Base-by-base conservation (phyloP, 2,797 vertebrate species). In the Macropus fuliginosus region DNA sequence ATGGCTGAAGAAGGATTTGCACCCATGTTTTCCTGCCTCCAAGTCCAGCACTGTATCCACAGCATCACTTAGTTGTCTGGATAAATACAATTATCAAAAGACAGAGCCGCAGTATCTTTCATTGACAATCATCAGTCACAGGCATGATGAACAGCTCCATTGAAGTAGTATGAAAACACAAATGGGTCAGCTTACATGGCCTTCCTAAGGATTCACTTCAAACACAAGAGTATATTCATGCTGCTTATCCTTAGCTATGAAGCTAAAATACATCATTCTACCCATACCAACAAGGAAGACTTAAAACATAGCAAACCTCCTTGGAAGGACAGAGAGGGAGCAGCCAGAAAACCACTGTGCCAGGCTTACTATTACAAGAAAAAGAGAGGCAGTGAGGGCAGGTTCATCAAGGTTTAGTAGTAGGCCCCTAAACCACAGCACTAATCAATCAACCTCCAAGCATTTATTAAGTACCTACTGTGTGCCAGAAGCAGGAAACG, bases 161-260 rank as follows among this genome's bases (percentile, higher is more conserved):
- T 18, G 56, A 93, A 96, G 56, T 9, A 91, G 50, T 92, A 24
- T 89, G 29, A 92, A 94, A 91, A 92, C 62, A 93, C 6, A 54
- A 59, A 81, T 4, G 8, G 59, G 28, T 91, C 87, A 93, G 55
- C n/a, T n/a, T 31, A 93, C 18, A 91, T 59, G 57, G 12, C 91
- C 94, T 87, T 91, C 55, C 59, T 1, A 93, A 94, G 59, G 59
- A 95, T 91, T 96, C 89, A 91, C 54, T 74, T 95, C 90, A 95
- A 89, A 55, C 29, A 94, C 94, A 46, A 81, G 95, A 94, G n/a
- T 90, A 46, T n/a, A 92, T 27, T 27, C 40, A 92, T 74, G 40
- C 0, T 94, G 46, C 55, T 89, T 93, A 96, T 31, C 29, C 54
- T 46, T 93, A 14, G 40, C 12, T 87, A 92, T n/a, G 54, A 46